These are phyloP conservation scores for Leucopsar rothschildi DNA, from an alignment of 2,113 vertebrate species.

Conservation along the genomic window DNA sequence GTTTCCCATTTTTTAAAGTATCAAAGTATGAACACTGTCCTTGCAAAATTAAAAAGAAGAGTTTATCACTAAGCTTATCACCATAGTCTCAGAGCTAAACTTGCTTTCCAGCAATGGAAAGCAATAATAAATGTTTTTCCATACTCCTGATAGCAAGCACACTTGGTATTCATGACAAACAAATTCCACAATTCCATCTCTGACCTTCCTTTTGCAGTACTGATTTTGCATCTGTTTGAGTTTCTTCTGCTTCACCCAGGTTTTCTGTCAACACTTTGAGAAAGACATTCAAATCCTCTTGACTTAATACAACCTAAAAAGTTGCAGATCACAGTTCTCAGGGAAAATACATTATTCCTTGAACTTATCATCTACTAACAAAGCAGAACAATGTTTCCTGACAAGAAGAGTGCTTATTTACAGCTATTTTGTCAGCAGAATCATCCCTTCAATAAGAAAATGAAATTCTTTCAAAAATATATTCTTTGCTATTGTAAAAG, in stretches of 20 bases:
- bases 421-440: neutral
- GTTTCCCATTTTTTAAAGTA: neutral
- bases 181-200: neutral
- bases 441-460: neutral
- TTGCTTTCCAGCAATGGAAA: neutral
- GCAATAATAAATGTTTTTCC: neutral
- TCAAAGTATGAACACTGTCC: neutral
- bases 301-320: constrained; percentile 82
- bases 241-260: constrained; percentile 80
- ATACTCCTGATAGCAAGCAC: neutral
- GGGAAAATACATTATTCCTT: neutral
- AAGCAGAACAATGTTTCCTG: neutral
- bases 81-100: neutral
- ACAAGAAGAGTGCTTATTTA: neutral
- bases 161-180: neutral
- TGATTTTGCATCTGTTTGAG: constrained; percentile 34
- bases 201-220: constrained; percentile 60
- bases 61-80: neutral
- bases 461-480: neutral
- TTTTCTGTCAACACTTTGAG: constrained; percentile 90
- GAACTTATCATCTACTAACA: neutral
- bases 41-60: neutral
- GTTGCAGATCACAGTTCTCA: neutral
- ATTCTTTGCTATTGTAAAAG: neutral
- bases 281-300: constrained; percentile 87